A percentile compares a stretch with the other conserved stretches of the same genome.
Conservation (phyloP, 2,797 vertebrate species). For the Aselliscus stoliczkanus region DNA sequence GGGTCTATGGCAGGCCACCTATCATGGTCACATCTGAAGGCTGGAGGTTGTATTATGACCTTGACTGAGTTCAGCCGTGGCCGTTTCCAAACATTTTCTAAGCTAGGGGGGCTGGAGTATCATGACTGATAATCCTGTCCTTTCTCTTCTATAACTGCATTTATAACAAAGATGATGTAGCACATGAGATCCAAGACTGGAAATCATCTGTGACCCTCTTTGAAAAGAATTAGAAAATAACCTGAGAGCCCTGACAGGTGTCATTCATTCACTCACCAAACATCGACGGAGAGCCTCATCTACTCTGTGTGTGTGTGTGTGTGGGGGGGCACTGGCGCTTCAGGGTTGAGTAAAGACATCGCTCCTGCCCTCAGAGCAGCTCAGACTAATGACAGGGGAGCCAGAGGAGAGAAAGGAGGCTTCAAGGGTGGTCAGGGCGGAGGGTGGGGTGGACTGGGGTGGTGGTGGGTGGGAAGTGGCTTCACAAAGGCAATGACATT, state of each 20-base stretch:
- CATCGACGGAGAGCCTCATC: background rate
- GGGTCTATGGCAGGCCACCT: accelerated
- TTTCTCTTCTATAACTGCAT: background rate
- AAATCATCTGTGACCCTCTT: background rate
- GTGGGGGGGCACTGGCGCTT: background rate
- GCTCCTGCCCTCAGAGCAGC: background rate
- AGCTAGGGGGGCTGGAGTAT: background rate
- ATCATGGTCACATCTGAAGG: background rate
- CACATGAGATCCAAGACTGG: background rate
- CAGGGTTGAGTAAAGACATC: background rate
- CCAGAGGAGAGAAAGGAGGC: background rate
- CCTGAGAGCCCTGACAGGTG: background rate
- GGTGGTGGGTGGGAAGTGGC: background rate
- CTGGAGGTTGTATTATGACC: background rate
- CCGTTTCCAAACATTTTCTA: background rate
- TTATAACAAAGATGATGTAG: background rate
- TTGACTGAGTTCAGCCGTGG: background rate
- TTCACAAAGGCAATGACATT: background rate
- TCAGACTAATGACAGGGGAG: background rate
- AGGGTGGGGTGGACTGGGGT: too few relatives aligned
- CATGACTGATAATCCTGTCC: background rate
- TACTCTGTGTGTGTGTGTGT: too few relatives aligned
- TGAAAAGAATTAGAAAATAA: background rate
- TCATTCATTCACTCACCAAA: background rate
- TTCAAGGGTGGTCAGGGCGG: background rate